Conservation (phyloP, 1,140 invertebrate species). For the Rhagoletis zephyria region DNA sequence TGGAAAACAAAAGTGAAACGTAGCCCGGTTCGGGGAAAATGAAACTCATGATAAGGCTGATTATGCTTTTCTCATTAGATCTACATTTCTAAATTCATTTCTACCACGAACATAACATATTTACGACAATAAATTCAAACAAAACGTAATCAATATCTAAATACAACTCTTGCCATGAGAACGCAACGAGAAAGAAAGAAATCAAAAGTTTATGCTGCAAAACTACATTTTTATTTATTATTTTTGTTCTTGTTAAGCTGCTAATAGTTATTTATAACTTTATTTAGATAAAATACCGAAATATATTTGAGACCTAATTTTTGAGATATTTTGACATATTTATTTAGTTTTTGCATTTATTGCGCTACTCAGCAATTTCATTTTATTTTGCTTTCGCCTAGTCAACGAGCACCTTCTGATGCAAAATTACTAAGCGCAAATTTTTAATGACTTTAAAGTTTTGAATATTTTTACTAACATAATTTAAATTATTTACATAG, state of each 20-base stretch:
- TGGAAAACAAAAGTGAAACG: no score
- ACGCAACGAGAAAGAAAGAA: slow-evolving; percentile 49
- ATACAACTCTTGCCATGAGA: background rate
- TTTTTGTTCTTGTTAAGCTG: background rate
- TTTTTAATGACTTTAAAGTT: background rate
- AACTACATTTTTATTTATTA: background rate
- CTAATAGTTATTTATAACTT: background rate
- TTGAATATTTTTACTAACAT: slow-evolving; percentile 11
- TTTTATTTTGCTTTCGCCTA: background rate
- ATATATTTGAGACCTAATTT: no score
- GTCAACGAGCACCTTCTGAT: no score
- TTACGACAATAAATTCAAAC: no score
- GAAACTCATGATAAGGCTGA: no score
- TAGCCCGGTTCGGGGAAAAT: no score
- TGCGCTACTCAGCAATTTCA: background rate
- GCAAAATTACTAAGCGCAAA: no score
- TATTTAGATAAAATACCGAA: background rate
- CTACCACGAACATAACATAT: no score
- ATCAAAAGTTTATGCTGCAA: slow-evolving; percentile 29
- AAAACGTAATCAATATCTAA: background rate
- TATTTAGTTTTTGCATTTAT: background rate
- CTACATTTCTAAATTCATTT: no score
- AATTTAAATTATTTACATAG: background rate
- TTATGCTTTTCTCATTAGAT: no score
- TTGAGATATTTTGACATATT: background rate